Base-by-base conservation (phyloP, 2,797 vertebrate genomes). In the Euthynnus affinis region DNA sequence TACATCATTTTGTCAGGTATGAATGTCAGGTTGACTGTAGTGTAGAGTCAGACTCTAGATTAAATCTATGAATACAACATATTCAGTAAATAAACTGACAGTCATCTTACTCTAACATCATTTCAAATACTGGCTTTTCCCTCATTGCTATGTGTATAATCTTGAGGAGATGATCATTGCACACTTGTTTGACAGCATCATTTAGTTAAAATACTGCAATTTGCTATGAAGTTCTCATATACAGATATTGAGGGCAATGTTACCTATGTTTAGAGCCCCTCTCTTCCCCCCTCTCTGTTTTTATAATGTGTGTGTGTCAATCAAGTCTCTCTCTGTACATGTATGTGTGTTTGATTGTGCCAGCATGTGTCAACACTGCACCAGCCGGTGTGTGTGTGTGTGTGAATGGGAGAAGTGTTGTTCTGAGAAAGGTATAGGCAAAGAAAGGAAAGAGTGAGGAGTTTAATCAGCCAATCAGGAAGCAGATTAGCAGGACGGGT, bases 381-480 rank as follows among this genome's bases (percentile, higher is more conserved):
- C 71, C 82, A 82, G 82, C 73, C 71, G 9, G 25, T 62, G 53
- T 57, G 64, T 63, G 55, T 56, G 42, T 71, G 46, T 78, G 58
- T 75, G 62, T 63, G 59, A 83, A 76, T 88, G 65, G 48, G 56
- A 76, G 91, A 74, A 76, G 74, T 9, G 25, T 64, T 91, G 83
- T 77, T 82, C 74, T 79, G 87, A 80, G 87, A 89, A 86, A 93
- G 83, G 83, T 86, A 89, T 70, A 85, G 78, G 86, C 77, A 88
- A 79, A 84, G 75, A 80, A 69, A 82, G 85, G 76, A 71, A 90
- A 79, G 83, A 90, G 82, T 76, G 61, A 67, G 84, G 83, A 80
- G 77, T 59, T 87, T 87, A 92, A 94, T 95, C 93, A 93, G 90
- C 94, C 94, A 95, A 95, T 96, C 94, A 84, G 89, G 68, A 84